Evolutionary conservation across 2,113 vertebrate genomes (phyloP), one percentile per base, ranked within the genome.

Genomic region (Smithornis capensis): DNA sequence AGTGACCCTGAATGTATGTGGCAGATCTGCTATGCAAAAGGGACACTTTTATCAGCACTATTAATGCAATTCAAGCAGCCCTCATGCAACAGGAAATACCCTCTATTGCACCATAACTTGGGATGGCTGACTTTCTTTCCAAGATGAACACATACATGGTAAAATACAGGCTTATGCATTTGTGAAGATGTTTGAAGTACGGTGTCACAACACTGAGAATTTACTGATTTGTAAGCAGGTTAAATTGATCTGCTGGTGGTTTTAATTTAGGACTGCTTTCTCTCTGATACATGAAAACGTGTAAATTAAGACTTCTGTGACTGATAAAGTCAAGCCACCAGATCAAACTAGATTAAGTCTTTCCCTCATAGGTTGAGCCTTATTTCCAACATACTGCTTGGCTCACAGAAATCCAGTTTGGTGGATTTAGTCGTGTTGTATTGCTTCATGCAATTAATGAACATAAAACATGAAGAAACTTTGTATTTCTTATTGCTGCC

Each of bases 151-250:
- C 14, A 38, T 35, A 57, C 1, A 38, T 0, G 1, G 12, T 74
- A 68, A 75, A 67, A 79, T 6, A 28, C 1, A 70, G 31, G 28
- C 50, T 89, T 74, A 60, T 67, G 45, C 21, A 14, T 68, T 40
- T 45, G 14, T 37, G 79, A 63, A 52, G 10, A 19, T 25, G 25
- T 56, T n/a, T 73, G 49, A 88, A 75, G 84, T 47, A 44, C 0
- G 2, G 31, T 25, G 1, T 62, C 1, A 9, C 35, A 22, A 45
- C 31, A 27, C 24, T 3, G 1, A 0, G 53, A 10, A 64, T 24
- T 60, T 86, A n/a, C 24, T 24, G 4, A 60, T 79, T 47, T 68
- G 29, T 37, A 45, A 69, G 62, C 38, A 27, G 14, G 37, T 56
- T 56, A 44, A 71, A 68, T 4, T 42, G 2, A 40, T 76, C n/a